Percentiles rank a stretch among this genome's conserved stretches.
Conservation (phyloP, 2,113 vertebrate species). For the Turdus rufiventris region DNA sequence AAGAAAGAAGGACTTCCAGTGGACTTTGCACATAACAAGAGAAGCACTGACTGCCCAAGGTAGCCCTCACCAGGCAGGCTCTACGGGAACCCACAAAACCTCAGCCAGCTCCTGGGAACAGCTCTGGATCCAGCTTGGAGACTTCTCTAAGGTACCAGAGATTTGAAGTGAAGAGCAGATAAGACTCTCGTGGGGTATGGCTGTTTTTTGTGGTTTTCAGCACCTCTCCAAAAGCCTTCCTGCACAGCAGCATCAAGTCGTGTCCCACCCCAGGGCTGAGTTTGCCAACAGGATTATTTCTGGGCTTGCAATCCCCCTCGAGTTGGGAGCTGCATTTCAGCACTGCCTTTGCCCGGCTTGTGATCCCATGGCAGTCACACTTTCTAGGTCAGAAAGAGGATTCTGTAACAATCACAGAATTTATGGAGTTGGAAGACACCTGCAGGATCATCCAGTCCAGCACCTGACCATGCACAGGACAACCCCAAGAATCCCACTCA, state of each 20-base stretch:
- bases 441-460: neutral
- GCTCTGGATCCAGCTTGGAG: neutral
- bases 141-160: neutral
- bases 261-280: neutral
- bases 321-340: neutral
- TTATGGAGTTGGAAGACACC: neutral
- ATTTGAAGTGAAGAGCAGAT: neutral
- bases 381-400: neutral
- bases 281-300: neutral
- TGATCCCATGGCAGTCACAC: neutral
- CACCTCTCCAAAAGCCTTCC: neutral
- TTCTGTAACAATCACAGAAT: neutral
- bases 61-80: neutral
- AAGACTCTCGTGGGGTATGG: neutral
- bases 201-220: rapidly evolving
- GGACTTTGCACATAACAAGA: neutral
- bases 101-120: neutral
- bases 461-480: neutral
- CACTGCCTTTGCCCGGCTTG: neutral
- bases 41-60: neutral
- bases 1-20: neutral
- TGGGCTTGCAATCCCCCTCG: neutral
- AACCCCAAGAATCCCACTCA: neutral
- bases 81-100: neutral
- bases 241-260: neutral